Conservation (phyloP, 2,888 invertebrate genomes). For the Trachelus stipa region DNA sequence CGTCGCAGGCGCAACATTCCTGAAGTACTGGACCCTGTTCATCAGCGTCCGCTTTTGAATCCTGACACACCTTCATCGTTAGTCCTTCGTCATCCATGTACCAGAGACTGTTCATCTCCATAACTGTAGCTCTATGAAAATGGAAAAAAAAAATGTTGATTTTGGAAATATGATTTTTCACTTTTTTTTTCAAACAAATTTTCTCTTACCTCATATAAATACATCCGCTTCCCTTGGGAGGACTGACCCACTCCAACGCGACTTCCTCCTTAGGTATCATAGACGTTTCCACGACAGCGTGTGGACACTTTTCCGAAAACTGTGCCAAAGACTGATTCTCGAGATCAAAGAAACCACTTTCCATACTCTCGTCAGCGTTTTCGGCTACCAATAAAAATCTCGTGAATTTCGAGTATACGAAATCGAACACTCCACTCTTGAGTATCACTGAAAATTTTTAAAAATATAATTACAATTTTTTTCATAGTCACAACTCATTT, state of each 20-base stretch:
- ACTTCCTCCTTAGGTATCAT: slow-evolving; percentile 85
- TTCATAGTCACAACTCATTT: neutral
- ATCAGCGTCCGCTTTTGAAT: slow-evolving; percentile 73
- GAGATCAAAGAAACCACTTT: slow-evolving; percentile 55
- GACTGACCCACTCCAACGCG: slow-evolving; percentile 92
- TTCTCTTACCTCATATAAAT: slow-evolving; percentile 79
- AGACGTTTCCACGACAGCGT: slow-evolving; percentile 85
- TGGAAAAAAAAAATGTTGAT: neutral
- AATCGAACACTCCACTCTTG: slow-evolving; percentile 75
- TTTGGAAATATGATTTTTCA: neutral
- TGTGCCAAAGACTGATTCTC: slow-evolving; percentile 71
- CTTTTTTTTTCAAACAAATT: neutral
- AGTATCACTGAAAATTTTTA: slow-evolving; percentile 71
- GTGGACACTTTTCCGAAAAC: slow-evolving; percentile 87
- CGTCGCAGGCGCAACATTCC: slow-evolving; percentile 93
- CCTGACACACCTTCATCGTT: slow-evolving; percentile 83
- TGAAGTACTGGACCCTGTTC: slow-evolving; percentile 66
- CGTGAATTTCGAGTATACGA: slow-evolving; percentile 80
- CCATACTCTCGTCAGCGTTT: slow-evolving; percentile 65
- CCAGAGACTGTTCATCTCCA: slow-evolving; percentile 85
- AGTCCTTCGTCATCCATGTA: slow-evolving; percentile 90
- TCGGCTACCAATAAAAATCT: slow-evolving; percentile 81
- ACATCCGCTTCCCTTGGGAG: slow-evolving; percentile 86
- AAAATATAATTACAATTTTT: neutral
- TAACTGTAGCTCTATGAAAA: slow-evolving; percentile 81